Conservation (phyloP, 1,140 invertebrate genomes). For the Anastrepha obliqua region DNA sequence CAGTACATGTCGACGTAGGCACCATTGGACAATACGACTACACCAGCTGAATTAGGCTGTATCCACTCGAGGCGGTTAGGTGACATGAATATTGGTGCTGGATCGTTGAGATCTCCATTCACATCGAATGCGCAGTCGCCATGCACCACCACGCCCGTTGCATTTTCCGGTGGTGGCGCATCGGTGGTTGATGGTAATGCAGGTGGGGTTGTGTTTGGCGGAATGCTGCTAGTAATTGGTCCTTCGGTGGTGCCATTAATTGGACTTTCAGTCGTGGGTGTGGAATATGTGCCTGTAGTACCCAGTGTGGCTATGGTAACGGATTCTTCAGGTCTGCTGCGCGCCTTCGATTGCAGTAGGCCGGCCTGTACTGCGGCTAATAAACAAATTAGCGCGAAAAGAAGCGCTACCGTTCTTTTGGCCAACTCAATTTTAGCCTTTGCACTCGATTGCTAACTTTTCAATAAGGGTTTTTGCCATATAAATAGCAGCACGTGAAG, state of each 20-base stretch:
- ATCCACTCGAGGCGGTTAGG: conserved; percentile 64
- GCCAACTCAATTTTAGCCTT: neutral
- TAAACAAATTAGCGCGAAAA: neutral
- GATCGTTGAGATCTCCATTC: conserved; percentile 69
- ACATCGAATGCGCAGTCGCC: conserved; percentile 69
- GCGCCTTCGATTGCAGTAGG: neutral
- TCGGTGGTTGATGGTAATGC: conserved; percentile 8
- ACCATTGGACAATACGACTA: conserved; percentile 65
- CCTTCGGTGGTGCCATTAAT: neutral
- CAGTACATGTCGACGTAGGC: conserved; percentile 70
- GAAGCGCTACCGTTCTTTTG: neutral
- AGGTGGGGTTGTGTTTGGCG: conserved; percentile 2
- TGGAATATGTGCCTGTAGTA: neutral
- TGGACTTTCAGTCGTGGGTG: neutral
- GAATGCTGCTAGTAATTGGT: neutral
- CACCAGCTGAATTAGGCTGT: conserved; percentile 66
- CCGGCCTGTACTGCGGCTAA: neutral
- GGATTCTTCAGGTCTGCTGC: neutral
- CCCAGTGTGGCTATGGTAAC: neutral
- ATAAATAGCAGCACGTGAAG: neutral
- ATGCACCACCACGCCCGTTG: conserved; percentile 52
- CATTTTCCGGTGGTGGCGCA: conserved; percentile 50
- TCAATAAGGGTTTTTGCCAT: neutral
- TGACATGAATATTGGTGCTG: conserved; percentile 64
- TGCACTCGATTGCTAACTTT: neutral